Base-by-base conservation (phyloP, 1,140 invertebrate species). In the Adoxophyes honmai region DNA sequence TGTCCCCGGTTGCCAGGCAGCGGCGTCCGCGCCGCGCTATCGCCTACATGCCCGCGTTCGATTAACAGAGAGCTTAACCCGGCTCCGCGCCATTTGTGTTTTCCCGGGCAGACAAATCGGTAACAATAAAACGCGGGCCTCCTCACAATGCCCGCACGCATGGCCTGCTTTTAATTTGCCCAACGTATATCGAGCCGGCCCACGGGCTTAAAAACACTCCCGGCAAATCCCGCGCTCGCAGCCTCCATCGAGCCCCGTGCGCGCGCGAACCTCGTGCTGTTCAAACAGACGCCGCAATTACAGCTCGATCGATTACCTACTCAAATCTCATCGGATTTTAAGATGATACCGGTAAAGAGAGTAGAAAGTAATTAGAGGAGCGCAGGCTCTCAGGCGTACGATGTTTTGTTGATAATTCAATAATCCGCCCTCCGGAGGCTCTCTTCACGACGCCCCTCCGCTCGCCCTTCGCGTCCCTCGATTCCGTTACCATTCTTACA, bases 341-440 rank as follows among this genome's bases (percentile, higher is more conserved):
- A 75, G 78, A 82, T 71, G 75, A 80, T 80, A 83, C 73, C 64
- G 68, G 67, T 35, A 52, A 52, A 52, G 51, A 64, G 73, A 76
- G 73, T 78, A 70, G 66, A 80, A 86, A 85, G 79, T 84, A 88
- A 88, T 88, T 88, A 88, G 76, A 81, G 62, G 60, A 70, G 68
- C 72, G 78, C 58, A 72, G 66, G 69, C 74, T 80, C 70, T 77
- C 74, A 73, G 71, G 78, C 78, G 82, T 86, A 66, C 77, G 76
- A 75, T 84, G 84, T 84, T 84, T 87, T 86, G 82, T 87, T 85
- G 85, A 79, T 85, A 85, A 86, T 85, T 88, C 81, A 86, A 88
- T 88, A 88, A 86, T 84, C 80, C 78, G 68, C 70, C 67, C 70
- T 68, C 67, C 21, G 70, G 64, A 66, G 70, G 68, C 73, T 82